A percentile compares a stretch with the other conserved stretches of the same genome.
Conservation (phyloP, 2,888 invertebrate species). For the Phasia obesa region DNA sequence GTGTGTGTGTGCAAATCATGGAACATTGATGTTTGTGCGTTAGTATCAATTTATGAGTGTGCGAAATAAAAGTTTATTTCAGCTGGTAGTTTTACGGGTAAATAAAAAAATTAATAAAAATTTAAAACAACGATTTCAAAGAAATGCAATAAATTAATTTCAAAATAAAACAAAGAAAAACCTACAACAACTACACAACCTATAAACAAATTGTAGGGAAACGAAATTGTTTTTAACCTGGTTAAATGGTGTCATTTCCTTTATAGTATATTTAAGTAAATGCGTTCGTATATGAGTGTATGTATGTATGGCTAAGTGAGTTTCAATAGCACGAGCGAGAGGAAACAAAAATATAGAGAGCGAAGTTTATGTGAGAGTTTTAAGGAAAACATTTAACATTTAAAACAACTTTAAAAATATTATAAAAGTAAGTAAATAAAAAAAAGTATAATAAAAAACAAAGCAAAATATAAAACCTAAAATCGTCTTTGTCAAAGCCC, state of each 20-base stretch:
- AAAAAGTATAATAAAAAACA: background rate
- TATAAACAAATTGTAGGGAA: conserved; percentile 26
- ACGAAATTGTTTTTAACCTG: conserved; percentile 67
- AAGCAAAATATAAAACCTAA: background rate
- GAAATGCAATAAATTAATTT: background rate
- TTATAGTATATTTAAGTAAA: conserved; percentile 47
- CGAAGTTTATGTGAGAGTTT: background rate
- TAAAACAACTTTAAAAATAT: background rate
- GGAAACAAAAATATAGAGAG: background rate
- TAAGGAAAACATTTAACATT: background rate
- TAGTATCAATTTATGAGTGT: conserved; percentile 27
- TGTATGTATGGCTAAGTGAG: background rate
- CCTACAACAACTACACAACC: too few species aligned
- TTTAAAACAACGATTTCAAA: background rate
- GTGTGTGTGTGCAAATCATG: background rate
- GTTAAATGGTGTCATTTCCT: conserved; percentile 66
- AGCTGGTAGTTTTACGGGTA: conserved; percentile 46
- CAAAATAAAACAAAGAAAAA: too few species aligned
- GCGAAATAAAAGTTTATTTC: conserved; percentile 47
- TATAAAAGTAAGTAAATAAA: conserved; percentile 49
- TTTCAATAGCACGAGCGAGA: conserved; percentile 1
- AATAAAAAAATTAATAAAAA: conserved; percentile 18
- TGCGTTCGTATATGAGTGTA: conserved; percentile 2
- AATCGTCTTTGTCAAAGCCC: background rate
- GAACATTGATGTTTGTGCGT: too few species aligned